Evolutionary conservation across 2,888 invertebrate genomes (phyloP), one percentile per base, ranked within the genome.

Genomic region (Auanema sp.): DNA sequence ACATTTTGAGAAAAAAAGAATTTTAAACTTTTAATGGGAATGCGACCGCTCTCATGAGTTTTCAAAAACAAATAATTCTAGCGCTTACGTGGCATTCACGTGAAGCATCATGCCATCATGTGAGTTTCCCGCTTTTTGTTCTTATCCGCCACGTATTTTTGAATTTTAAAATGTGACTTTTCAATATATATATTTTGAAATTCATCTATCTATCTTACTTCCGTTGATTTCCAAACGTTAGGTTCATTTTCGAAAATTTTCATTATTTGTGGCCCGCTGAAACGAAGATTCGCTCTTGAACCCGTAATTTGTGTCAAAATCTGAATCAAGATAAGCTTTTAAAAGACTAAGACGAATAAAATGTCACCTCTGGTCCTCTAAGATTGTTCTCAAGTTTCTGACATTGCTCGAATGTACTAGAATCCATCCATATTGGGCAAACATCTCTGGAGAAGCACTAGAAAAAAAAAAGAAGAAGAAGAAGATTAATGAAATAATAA

Each of bases 381-480:
- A 92, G 88, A 21, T 89, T 89, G 25, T 89, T 88, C 85, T 96
- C 95, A 66, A 97, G 85, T 69, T 89, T 87, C 66, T 87, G 86
- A 84, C 93, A 93, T 81, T 92, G 90, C 44, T 87, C 85, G 0
- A 88, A 88, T 73, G 89, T 93, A 73, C 91, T 92, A 4, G 91
- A 90, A 85, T 97, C 96, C 93, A 95, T 93, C 97, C 97, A 97
- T 16, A 95, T 90, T 0, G 97, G 96, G 11, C 93, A 91, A 71
- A 91, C 89, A 0, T 87, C 85, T 0, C 91, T 84, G 14, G 91
- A 89, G 85, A 97, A 97, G 10, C 89, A 89, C 5, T 80, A 33
- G 33, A 33, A 33, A 33, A 33, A 33, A 33, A 33, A 33, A 33
- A 33, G 33, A 33, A 33, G 33, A 33, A 33, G 33, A 33, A 33